Base-by-base conservation (phyloP, 2,113 vertebrate species). In the Antigone vipio region DNA sequence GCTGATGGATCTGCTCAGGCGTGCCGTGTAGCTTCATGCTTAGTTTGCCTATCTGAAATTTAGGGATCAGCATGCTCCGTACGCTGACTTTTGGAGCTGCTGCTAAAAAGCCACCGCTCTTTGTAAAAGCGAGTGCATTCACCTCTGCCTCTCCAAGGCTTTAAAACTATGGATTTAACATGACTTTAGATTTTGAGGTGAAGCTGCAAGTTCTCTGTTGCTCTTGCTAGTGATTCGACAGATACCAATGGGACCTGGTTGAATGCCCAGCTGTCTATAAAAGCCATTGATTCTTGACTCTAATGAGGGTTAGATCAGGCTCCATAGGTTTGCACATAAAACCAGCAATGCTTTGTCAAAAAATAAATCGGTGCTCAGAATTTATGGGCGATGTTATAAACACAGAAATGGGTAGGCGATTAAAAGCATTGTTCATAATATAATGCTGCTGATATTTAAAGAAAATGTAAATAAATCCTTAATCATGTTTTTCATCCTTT, bases 401-500 rank as follows among this genome's bases (percentile, higher is more conserved):
- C 14, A 77, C 53, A 45, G 56, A 81, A 66, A 13, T 52, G 47
- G 27, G 53, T 19, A 47, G 58, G 64, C 76, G 64, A 89, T 97
- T 95, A 93, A 85, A 92, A 89, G 27, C 3, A 4, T 56, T 2
- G 4, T 91, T 88, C 21, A 3, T 86, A 68, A 59, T 14, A 47
- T 22, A 84, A 83, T 18, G 45, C 34, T 79, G 71, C 22, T 82
- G 84, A 58, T 88, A 40, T 75, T 87, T 88, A 93, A 92, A 84
- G 90, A 88, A 97, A 96, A 92, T 74, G 77, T 95, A 96, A 96
- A 97, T 94, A 95, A 94, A 86, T 62, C 47, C 79, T 97, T 92
- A 91, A 96, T 92, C 69, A 21, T 47, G 32, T 40, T 69, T 89
- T 80, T 62, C 47, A 89, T 86, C 64, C 86, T 92, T 93, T 56